Conservation (phyloP, 2,797 vertebrate genomes). For the Spinus pinus region DNA sequence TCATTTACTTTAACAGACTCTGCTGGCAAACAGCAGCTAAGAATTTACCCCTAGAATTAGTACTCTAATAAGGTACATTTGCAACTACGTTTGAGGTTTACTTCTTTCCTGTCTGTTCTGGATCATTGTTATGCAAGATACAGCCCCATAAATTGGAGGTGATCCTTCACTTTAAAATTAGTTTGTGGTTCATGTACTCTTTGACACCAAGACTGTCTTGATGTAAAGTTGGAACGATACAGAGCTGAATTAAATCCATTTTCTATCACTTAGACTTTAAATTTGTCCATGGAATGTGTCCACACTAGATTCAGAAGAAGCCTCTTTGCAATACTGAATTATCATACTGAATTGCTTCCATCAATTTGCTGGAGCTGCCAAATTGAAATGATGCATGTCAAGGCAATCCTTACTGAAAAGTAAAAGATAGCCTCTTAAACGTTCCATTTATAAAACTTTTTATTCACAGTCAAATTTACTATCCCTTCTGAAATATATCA, state of each 20-base stretch:
- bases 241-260: neutral
- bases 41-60: neutral
- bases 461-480: conserved; percentile 63
- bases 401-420: conserved; percentile 68
- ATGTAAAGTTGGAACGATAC: neutral
- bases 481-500: conserved; percentile 69
- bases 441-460: conserved; percentile 76
- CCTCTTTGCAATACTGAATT: conserved; percentile 76
- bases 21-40: neutral
- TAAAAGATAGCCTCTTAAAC: conserved; percentile 69
- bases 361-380: conserved; percentile 78
- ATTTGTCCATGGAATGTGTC: conserved; percentile 38
- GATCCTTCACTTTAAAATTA: conserved; percentile 73
- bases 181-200: conserved; percentile 19
- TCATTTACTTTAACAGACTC: neutral
- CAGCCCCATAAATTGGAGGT: conserved; percentile 75
- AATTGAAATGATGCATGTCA: conserved; percentile 72
- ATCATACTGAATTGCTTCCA: conserved; percentile 82
- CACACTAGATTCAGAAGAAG: conserved; percentile 70
- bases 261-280: conserved; percentile 74
- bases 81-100: neutral
- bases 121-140: conserved; percentile 74
- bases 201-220: neutral
- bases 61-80: neutral
- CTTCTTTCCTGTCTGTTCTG: conserved; percentile 49